A percentile compares a stretch with the other conserved stretches of the same genome.
These are phyloP conservation scores for Hipposideros larvatus DNA, from an alignment of 2,797 vertebrate genomes.

Conservation along the genomic window DNA sequence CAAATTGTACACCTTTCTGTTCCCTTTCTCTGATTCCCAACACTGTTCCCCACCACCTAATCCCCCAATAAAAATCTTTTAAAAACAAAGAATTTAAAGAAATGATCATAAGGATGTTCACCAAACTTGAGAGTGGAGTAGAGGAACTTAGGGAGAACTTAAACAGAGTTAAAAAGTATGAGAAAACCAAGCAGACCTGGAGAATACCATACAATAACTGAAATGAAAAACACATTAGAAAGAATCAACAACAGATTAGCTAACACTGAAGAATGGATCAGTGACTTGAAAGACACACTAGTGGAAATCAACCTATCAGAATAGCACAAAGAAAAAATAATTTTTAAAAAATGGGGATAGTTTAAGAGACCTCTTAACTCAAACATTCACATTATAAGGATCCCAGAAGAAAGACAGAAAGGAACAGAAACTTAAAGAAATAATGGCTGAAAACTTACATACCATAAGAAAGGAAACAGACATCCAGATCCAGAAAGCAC, in stretches of 20 bases:
- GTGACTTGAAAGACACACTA: neutral
- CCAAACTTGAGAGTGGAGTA: neutral
- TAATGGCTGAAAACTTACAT: neutral
- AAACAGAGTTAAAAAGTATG: neutral
- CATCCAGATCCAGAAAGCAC: neutral
- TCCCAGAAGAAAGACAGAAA: neutral
- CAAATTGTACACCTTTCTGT: no score
- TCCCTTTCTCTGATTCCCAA: no score
- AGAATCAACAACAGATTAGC: neutral
- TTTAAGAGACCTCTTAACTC: no score
- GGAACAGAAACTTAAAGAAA: neutral
- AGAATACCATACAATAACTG: neutral
- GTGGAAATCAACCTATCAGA: neutral
- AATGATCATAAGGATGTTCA: neutral
- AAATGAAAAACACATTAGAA: neutral
- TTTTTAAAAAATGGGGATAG: no score
- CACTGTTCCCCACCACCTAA: no score
- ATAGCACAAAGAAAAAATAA: neutral
- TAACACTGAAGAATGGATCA: neutral
- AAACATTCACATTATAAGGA: neutral
- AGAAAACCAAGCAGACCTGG: neutral
- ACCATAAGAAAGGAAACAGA: neutral
- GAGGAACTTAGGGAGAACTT: neutral
- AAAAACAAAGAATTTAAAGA: no score
- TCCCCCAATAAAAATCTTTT: no score